These are phyloP conservation scores for Crepidodera aurea DNA, from an alignment of 2,888 invertebrate species.

Conservation along the genomic window DNA sequence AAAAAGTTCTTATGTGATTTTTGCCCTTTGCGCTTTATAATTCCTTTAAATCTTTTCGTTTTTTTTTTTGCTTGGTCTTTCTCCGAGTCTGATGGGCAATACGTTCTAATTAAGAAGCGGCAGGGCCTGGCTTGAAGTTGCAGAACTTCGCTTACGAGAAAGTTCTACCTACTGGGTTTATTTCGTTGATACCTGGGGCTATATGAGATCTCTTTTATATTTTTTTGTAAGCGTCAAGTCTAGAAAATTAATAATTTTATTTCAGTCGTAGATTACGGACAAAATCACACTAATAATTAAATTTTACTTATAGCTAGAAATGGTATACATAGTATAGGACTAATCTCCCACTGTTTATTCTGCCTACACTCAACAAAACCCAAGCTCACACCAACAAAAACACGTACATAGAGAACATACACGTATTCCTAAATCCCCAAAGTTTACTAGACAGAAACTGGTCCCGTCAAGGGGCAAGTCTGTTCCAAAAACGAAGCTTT, in stretches of 20 bases:
- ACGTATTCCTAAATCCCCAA: not conserved
- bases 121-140: conserved; percentile 15
- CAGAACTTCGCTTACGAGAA: conserved; percentile 1
- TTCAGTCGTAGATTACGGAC: too few relatives aligned
- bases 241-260: not conserved
- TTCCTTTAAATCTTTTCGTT: conserved; percentile 23
- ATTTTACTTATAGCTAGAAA: too few relatives aligned
- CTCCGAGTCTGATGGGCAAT: conserved; percentile 17
- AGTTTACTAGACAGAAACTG: not conserved
- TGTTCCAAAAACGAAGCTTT: conserved; percentile 10
- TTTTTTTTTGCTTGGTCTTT: conserved; percentile 13
- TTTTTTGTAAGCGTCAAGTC: not conserved
- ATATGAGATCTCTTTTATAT: not conserved
- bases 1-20: conserved; percentile 24
- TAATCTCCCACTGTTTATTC: not conserved
- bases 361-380: not conserved
- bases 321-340: too few relatives aligned
- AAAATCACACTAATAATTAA: too few relatives aligned
- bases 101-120: conserved; percentile 26
- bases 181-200: conserved; percentile 13
- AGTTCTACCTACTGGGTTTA: not conserved
- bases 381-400: not conserved
- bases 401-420: conserved; percentile 1
- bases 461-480: not conserved
- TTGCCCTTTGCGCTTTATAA: conserved; percentile 14